phyloP scores from a whole-genome alignment of 1,140 invertebrate species.

The Sarcophaga bullata region DNA sequence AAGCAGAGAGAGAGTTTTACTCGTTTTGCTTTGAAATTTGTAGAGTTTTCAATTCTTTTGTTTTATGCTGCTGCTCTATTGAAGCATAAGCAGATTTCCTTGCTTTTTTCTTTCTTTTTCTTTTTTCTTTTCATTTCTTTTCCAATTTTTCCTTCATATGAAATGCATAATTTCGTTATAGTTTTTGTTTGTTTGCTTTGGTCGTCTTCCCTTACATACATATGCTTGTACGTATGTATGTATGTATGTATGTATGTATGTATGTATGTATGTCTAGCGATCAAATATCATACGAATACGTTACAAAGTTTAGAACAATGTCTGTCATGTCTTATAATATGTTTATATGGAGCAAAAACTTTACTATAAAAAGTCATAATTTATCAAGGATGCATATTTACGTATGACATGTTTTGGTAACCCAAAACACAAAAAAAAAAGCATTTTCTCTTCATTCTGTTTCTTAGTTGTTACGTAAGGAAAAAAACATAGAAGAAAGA shows the following conservation, averaged over 20 bases:
- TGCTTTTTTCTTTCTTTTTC: too few species aligned
- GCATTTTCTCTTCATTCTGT: too few species aligned
- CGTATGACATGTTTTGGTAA: constrained; percentile 33
- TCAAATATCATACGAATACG: neutral
- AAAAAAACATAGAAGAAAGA: neutral
- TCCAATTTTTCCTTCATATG: too few species aligned
- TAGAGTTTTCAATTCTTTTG: neutral
- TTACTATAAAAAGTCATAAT: constrained; percentile 34
- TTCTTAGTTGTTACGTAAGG: too few species aligned
- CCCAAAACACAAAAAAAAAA: neutral
- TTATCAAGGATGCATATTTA: constrained; percentile 40
- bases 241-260: too few species aligned
- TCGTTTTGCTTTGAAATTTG: too few species aligned
- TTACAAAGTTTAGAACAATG: neutral
- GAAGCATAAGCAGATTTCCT: constrained; percentile 17
- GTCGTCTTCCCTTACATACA: too few species aligned
- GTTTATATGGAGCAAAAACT: neutral
- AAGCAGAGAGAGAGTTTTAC: neutral
- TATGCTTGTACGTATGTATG: too few species aligned
- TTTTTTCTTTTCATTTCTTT: neutral
- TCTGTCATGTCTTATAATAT: constrained; percentile 16
- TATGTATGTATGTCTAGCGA: too few species aligned
- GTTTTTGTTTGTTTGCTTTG: too few species aligned
- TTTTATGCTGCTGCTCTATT: constrained; percentile 30
- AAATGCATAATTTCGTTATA: constrained; percentile 24